Base-by-base conservation (phyloP, 2,113 vertebrate species). In the Crocuta crocuta region DNA sequence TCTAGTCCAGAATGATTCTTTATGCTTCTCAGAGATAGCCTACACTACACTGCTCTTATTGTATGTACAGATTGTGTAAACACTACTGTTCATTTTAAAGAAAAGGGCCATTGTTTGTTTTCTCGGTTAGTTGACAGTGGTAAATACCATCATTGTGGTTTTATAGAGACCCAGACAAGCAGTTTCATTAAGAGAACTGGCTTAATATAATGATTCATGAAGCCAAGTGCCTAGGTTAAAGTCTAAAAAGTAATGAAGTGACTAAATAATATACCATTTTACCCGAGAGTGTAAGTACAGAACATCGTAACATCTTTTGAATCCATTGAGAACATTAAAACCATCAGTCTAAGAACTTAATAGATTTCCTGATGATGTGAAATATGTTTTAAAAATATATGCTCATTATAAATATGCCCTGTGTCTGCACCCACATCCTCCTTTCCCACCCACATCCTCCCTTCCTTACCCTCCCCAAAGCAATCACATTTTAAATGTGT, bases 1-100 rank as follows among this genome's bases (percentile, higher is more conserved):
- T 98, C 73, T 93, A 89, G 39, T 65, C 19, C 71, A 84, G 91
- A 95, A 85, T 94, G 91, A 89, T 93, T 71, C 21, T 13, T 90
- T 73, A 65, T 39, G 24, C 33, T 85, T 96, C 82, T n/a, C 7
- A 70, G 48, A 13, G 81, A 39, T 39, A 92, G 68, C 55, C 83
- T 31, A 65, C 7, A 63, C 83, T 31, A 65, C 7, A 33, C 7
- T 63, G 39, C 10, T 96, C 66, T 82, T 61, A 88, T 33, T 8
- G 74, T 31, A 26, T 13, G 13, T 48, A 78, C 26, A 48, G 31
- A 82, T 71, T 81, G 16, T 55, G 39, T 63, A 95, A 95, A 91
- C 35, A 93, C 39, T n/a, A 26, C 9, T 6, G 16, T n/a, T 87
- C 63, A 71, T 74, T 93, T 84, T 28, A 81, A 91, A 87, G 35